Evolutionary conservation across 2,888 invertebrate genomes (phyloP).

Genomic region (Diaprepes abbreviatus): DNA sequence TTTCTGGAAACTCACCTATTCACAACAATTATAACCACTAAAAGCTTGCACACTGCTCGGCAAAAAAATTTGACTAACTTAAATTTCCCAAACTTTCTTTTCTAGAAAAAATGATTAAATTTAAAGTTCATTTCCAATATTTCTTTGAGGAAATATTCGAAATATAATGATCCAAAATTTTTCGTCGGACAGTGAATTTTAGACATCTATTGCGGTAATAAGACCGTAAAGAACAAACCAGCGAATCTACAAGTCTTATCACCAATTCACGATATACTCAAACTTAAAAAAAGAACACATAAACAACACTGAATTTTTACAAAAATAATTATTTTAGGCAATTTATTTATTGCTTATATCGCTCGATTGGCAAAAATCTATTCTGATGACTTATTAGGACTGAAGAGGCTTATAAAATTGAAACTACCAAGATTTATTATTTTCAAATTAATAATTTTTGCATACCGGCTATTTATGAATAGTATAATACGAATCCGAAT

Average conservation of each 20-base stretch:
- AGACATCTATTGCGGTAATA: constrained; percentile 7
- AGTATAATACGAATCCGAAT: too few relatives aligned
- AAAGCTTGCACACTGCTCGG: neutral
- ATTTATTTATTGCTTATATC: constrained; percentile 26
- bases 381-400: neutral
- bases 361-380: neutral
- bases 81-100: too few relatives aligned
- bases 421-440: too few relatives aligned
- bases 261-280: neutral
- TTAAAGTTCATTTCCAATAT: too few relatives aligned
- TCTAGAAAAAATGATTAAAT: too few relatives aligned
- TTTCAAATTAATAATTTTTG: too few relatives aligned
- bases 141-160: too few relatives aligned
- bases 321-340: constrained; percentile 16
- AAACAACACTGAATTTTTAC: constrained; percentile 2
- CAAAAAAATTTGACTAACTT: too few relatives aligned
- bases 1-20: constrained; percentile 13
- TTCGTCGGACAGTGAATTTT: neutral
- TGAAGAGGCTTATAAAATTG: too few relatives aligned
- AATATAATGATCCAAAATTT: too few relatives aligned
- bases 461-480: too few relatives aligned
- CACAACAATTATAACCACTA: constrained; percentile 14
- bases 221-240: neutral
- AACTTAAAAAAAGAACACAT: constrained; percentile 8
- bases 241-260: neutral